Evolutionary conservation across 2,113 vertebrate genomes (phyloP), one percentile per base, ranked within the genome.

Genomic region (Aspiorhynchus laticeps): DNA sequence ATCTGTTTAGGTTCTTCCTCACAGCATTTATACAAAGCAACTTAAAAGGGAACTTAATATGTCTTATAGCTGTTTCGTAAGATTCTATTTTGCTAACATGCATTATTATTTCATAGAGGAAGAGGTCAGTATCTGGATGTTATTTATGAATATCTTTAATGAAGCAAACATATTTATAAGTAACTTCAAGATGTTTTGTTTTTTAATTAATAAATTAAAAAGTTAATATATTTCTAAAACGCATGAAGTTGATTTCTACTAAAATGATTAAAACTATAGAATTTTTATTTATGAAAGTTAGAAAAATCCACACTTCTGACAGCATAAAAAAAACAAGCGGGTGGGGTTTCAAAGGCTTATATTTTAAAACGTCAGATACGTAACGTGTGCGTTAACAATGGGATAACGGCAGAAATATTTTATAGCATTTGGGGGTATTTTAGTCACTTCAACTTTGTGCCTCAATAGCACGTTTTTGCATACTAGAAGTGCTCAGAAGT

Each of bases 1-100:
- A 90, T 93, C 93, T 93, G 91, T 94, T 94, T 94, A 86, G 92
- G 94, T 94, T 94, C 94, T 95, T 94, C 93, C 93, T 91, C 92
- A 91, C 81, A 91, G 92, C 93, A 94, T 95, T 95, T 95, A 93
- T 95, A 95, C 91, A 93, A 95, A 94, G 92, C 92, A 91, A 93
- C 91, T 89, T 93, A 93, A 94, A 92, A 93, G 87, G 85, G 90
- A 89, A 91, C 88, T 61, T 90, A 91, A 93, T 94, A 89, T 85
- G 92, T 92, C 92, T 92, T 94, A 94, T 92, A 92, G 93, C 94
- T 91, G 90, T 95, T 95, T 95, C 91, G 93, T 94, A 91, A 91
- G 93, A 93, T 95, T 95, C 94, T 96, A 95, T 96, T 96, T 96
- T 96, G 95, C 93, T 96, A 96, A 95, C 93, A 94, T 95, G 93